These are phyloP conservation scores for Parnassius apollo DNA, from an alignment of 2,888 invertebrate species.

Conservation along the genomic window DNA sequence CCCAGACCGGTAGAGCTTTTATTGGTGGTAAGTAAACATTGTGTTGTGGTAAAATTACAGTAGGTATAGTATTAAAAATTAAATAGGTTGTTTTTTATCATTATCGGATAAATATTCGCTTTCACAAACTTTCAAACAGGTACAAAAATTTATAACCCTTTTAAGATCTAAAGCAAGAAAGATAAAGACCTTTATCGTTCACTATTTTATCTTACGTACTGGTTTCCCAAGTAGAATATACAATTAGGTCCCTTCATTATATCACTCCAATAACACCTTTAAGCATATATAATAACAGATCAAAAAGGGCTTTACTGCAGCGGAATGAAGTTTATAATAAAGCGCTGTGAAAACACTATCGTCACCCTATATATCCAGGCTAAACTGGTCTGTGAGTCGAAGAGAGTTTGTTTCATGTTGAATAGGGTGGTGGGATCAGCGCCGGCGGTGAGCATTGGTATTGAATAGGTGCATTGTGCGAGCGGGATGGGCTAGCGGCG, in stretches of 20 bases:
- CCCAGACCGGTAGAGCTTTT: neutral
- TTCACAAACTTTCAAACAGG: no score
- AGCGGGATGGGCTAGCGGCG: constrained; percentile 58
- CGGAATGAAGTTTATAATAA: constrained; percentile 31
- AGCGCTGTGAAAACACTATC: constrained; percentile 38
- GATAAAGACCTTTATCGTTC: constrained; percentile 49
- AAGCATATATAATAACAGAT: constrained; percentile 37
- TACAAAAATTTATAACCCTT: constrained; percentile 28
- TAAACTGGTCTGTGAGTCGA: constrained; percentile 42
- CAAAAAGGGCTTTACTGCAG: constrained; percentile 34
- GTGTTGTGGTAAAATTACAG: constrained; percentile 5
- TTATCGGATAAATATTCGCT: neutral
- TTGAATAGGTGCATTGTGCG: constrained; percentile 75
- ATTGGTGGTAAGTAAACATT: constrained; percentile 16
- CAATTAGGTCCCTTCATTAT: constrained; percentile 79
- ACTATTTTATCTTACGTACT: constrained; percentile 60
- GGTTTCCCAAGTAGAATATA: constrained; percentile 70
- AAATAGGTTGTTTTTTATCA: neutral
- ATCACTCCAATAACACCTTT: constrained; percentile 78
- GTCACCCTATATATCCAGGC: constrained; percentile 44
- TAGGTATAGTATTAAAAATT: neutral
- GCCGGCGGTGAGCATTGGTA: constrained; percentile 42
- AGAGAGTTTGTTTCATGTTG: constrained; percentile 64
- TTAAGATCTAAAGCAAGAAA: constrained; percentile 43
- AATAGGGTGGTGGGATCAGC: constrained; percentile 50